These are phyloP conservation scores for Cantharis nigra DNA, from an alignment of 2,888 invertebrate species.

Conservation along the genomic window DNA sequence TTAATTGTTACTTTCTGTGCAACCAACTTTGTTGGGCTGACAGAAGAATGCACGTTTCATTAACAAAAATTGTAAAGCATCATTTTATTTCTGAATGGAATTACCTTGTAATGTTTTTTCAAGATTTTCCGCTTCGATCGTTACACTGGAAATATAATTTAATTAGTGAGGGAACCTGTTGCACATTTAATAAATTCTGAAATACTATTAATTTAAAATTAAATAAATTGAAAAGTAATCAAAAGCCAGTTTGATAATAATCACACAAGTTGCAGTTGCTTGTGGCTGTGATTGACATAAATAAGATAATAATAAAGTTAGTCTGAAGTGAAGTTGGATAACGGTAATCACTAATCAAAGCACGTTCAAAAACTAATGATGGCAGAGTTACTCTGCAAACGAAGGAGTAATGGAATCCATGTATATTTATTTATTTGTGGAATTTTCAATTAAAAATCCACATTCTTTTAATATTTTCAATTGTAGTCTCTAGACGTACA, in stretches of 20 bases:
- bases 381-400: slow-evolving; percentile 13
- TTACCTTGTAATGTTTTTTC: not conserved
- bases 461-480: not conserved
- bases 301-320: slow-evolving; percentile 26
- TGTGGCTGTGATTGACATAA: slow-evolving; percentile 21
- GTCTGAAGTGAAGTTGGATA: slow-evolving; percentile 27
- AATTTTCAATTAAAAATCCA: slow-evolving; percentile 15
- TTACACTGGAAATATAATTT: not conserved
- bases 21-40: not conserved
- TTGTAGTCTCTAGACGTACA: not conserved
- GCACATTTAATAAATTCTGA: not conserved
- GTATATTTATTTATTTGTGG: slow-evolving; percentile 12
- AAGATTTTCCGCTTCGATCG: not conserved
- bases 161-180: not conserved
- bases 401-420: slow-evolving; percentile 8
- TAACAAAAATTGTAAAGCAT: not conserved
- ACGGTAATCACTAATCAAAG: slow-evolving; percentile 27
- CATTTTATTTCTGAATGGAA: not conserved
- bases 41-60: not conserved
- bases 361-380: slow-evolving; percentile 29
- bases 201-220: slow-evolving; percentile 9
- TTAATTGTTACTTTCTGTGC: not conserved
- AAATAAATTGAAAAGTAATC: slow-evolving; percentile 21
- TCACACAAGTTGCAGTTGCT: slow-evolving; percentile 13
- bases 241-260: slow-evolving; percentile 20